A percentile compares a stretch with the other conserved stretches of the same genome.
Evolutionary conservation across 2,797 vertebrate genomes (phyloP).

Genomic region (Spizella passerina): DNA sequence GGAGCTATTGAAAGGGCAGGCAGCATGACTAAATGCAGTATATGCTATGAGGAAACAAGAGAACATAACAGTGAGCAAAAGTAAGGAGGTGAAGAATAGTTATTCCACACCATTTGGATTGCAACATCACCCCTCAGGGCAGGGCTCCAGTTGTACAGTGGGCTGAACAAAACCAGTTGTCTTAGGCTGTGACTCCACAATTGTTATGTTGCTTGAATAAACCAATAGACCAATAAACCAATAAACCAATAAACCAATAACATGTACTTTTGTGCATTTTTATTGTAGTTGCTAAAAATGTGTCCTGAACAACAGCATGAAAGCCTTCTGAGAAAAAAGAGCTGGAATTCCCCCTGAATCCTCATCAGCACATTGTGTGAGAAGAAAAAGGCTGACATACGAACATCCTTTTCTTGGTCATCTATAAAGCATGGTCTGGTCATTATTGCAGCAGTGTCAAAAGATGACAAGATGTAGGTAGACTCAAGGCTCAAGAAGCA

Average conservation of each 20-base stretch:
- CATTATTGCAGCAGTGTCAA: not conserved
- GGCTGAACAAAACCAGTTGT: not conserved
- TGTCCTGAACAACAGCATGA: not conserved
- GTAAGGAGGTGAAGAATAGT: not conserved
- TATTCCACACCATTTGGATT: not conserved
- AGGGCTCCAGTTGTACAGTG: not conserved
- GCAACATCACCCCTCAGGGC: not conserved
- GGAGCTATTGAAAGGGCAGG: not conserved
- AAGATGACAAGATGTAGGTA: not conserved
- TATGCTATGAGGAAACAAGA: not conserved
- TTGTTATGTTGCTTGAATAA: not conserved
- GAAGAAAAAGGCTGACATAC: not conserved
- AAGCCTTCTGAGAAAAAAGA: not conserved
- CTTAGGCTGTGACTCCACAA: not conserved
- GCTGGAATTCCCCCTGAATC: not conserved
- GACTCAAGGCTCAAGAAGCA: not conserved
- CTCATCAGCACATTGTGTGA: not conserved
- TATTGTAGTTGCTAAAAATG: not conserved
- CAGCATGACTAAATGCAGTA: not conserved
- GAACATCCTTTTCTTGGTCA: not conserved
- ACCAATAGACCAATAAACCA: not conserved
- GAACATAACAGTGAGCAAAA: not conserved
- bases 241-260: not conserved
- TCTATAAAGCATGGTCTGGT: not conserved
- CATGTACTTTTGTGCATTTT: not conserved